Percentiles rank a stretch among this genome's conserved stretches.
Evolutionary conservation across 1,140 invertebrate species (phyloP).

Genomic region (Orius laevigatus): DNA sequence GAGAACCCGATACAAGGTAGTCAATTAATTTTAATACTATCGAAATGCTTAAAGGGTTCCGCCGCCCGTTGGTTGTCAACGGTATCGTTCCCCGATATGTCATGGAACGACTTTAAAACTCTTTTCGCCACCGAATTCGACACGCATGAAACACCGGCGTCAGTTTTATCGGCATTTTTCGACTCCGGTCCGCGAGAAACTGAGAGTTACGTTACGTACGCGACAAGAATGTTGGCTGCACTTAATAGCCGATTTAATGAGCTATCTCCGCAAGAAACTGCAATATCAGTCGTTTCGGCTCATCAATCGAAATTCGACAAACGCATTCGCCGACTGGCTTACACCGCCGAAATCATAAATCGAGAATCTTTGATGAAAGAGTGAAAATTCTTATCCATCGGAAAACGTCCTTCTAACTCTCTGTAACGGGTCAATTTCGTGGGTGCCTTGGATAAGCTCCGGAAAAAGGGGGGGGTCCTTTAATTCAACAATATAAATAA

Average conservation of each 20-base stretch:
- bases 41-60: conserved; percentile 10
- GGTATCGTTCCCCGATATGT: conserved; percentile 6
- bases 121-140: conserved; percentile 12
- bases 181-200: neutral
- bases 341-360: conserved; percentile 9
- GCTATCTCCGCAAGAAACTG: conserved; percentile 10
- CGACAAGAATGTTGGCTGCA: neutral
- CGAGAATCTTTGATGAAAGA: conserved; percentile 13
- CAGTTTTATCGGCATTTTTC: conserved; percentile 10
- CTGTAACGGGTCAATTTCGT: too few species aligned
- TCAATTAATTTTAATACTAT: conserved; percentile 13
- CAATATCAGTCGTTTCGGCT: conserved; percentile 12
- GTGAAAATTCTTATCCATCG: conserved; percentile 4
- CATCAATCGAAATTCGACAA: conserved; percentile 11
- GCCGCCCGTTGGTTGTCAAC: conserved; percentile 12
- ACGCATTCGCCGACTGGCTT: conserved; percentile 10
- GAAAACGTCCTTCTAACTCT: conserved; percentile 1
- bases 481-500: too few species aligned
- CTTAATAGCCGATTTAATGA: neutral
- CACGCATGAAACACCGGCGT: conserved; percentile 10
- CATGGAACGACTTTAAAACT: conserved; percentile 15
- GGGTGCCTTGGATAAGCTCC: too few species aligned
- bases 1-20: conserved; percentile 6
- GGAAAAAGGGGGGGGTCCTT: too few species aligned
- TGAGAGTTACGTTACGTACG: neutral